Evolutionary conservation across 1,140 invertebrate genomes (phyloP), one percentile per base, ranked within the genome.

Genomic region (Euura lappo): DNA sequence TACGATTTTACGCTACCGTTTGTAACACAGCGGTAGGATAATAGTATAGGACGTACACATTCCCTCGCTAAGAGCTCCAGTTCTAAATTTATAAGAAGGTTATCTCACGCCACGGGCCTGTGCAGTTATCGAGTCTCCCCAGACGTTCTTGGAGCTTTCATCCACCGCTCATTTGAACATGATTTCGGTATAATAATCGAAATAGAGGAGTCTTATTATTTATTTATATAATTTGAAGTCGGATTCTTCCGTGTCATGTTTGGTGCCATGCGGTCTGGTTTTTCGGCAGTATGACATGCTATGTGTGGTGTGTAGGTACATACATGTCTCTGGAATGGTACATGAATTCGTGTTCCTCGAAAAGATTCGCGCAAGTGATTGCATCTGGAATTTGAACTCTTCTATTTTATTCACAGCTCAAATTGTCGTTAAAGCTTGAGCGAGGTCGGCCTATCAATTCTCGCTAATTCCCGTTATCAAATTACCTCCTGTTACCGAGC

Each of bases 381-480:
- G 28, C 28, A 28, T 28, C 28, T 28, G 28, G 28, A 28, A 28
- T 28, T 28, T 28, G 28, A 28, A 28, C 28, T 28, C 28, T 28
- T 28, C 28, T 28, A 28, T 60, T 60, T 60, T 60, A 60, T 60
- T 60, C 10, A 60, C 51, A 8, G 51, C 51, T 8, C 51, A n/a
- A 60, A 60, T 60, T 3, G 13, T 60, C 51, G 8, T 60, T 60
- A 60, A 60, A 60, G 28, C 13, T n/a, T n/a, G 3, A n/a, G 10
- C 51, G 51, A 60, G 51, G 51, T 60, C 51, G 8, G 3, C 10
- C 51, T 11, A 60, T 60, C 51, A 60, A 60, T 60, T 60, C 51
- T 60, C 51, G 51, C 51, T 60, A 60, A 60, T 60, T 60, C 51
- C 51, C 51, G 51, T 60, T 60, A 60, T 60, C 51, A n/a, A 60